phyloP scores from a whole-genome alignment of 2,113 vertebrate species.

The Lophura nycthemera region DNA sequence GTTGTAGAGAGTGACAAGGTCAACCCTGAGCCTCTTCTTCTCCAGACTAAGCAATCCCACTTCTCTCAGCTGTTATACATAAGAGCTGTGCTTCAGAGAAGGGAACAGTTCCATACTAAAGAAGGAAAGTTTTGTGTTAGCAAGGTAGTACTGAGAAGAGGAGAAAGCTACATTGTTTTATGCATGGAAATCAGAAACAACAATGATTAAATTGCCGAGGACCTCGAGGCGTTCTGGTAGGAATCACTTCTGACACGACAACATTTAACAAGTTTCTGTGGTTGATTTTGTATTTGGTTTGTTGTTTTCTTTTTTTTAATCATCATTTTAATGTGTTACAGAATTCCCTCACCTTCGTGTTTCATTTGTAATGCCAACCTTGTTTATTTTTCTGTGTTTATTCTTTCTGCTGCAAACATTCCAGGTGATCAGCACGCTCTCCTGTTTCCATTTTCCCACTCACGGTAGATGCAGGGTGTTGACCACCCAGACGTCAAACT shows the following conservation, averaged over 20 bases:
- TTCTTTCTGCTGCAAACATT: neutral
- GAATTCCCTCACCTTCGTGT: accelerated
- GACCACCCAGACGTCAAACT: neutral
- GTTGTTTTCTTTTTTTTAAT: neutral
- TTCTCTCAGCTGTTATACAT: too few relatives aligned
- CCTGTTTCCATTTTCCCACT: neutral
- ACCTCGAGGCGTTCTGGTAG: accelerated
- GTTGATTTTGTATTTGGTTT: neutral
- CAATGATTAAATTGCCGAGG: neutral
- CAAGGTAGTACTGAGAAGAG: neutral
- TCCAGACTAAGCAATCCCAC: too few relatives aligned
- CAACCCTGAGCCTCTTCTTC: too few relatives aligned
- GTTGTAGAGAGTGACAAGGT: too few relatives aligned
- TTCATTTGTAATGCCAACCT: accelerated
- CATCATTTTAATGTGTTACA: accelerated
- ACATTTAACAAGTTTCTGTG: neutral
- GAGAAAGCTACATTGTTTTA: neutral
- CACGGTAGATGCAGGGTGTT: neutral
- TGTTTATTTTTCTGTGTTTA: neutral
- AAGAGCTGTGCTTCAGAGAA: too few relatives aligned
- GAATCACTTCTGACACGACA: neutral
- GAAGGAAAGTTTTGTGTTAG: neutral
- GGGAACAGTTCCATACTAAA: neutral
- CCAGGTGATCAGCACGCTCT: neutral
- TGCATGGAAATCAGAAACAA: neutral